Base-by-base conservation (phyloP, 2,797 vertebrate species). In the Acridotheres tristis region DNA sequence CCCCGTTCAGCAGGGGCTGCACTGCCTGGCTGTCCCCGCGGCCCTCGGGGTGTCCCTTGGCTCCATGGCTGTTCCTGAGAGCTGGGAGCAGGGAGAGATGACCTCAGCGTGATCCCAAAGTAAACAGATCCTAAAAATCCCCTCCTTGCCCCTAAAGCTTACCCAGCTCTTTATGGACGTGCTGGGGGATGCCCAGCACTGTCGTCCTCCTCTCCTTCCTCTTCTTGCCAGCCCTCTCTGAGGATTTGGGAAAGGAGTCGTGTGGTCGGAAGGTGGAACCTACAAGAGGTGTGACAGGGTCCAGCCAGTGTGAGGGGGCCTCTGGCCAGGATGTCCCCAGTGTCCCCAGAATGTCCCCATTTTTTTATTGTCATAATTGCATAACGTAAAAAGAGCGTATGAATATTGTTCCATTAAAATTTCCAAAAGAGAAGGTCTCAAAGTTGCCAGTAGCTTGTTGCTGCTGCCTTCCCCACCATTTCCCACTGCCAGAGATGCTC, bases 131-230 rank as follows among this genome's bases (percentile, higher is more conserved):
- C 50, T 29, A 36, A 53, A 71, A 32, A 53, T 30, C 1, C 4
- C 3, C 9, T 11, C 20, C 9, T 14, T 8, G 9, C 2, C 7
- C 29, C 26, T 0, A 0, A 1, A 0, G 5, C 95, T 90, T 98
- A 99, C 99, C 99, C 5, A 99, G 98, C 91, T 99, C 99, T 92
- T 98, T 98, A 93, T 99, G 99, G 95, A 99, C 98, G 2, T 99
- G 99, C 88, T 99, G 99, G 15, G 99, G 99, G 85, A 99, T 98
- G 18, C 99, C 99, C 98, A 99, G 98, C 90, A 99, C 99, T 0
- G 99, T 99, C 0, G 99, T 99, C 87, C 99, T 98, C 96, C 99
- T 98, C 81, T 96, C 98, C 65, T 98, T 98, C 94, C 94, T 98
- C 61, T 98, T 98, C 97, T 98, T 99, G 84, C 97, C 97, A 8